Conservation (phyloP, 1,140 invertebrate species). For the Lepidurus arcticus region DNA sequence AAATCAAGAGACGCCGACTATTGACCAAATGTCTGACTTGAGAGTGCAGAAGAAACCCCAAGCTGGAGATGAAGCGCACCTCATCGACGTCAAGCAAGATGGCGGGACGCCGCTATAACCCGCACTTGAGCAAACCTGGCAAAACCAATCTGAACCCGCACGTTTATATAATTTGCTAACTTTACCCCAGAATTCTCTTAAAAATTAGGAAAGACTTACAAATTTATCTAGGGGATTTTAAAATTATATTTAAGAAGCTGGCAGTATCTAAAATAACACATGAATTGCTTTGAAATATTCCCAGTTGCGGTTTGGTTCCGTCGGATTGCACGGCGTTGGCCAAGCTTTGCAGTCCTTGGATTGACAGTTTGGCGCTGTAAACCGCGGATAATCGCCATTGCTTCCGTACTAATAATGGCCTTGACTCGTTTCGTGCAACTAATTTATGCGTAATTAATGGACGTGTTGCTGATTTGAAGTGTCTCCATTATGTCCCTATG, state of each 20-base stretch:
- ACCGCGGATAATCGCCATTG: constrained; percentile 20
- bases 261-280: neutral
- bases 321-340: neutral
- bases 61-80: constrained; percentile 20
- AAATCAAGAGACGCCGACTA: constrained; percentile 15
- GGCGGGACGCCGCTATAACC: constrained; percentile 16
- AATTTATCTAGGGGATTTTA: neutral
- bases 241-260: neutral
- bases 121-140: neutral
- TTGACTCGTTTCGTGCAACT: constrained; percentile 21
- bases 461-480: constrained; percentile 5
- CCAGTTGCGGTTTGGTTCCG: neutral
- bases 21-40: constrained; percentile 21
- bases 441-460: constrained; percentile 22
- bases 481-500: neutral
- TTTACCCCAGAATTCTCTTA: neutral
- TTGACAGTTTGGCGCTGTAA: constrained; percentile 21
- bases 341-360: neutral
- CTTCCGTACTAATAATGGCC: constrained; percentile 21
- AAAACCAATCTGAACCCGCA: neutral
- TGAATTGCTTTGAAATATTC: neutral
- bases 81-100: constrained; percentile 17
- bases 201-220: neutral
- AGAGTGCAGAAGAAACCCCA: constrained; percentile 13
- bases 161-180: neutral